Evolutionary conservation across 2,113 vertebrate species (phyloP).

Genomic region (Sisor rabdophorus): DNA sequence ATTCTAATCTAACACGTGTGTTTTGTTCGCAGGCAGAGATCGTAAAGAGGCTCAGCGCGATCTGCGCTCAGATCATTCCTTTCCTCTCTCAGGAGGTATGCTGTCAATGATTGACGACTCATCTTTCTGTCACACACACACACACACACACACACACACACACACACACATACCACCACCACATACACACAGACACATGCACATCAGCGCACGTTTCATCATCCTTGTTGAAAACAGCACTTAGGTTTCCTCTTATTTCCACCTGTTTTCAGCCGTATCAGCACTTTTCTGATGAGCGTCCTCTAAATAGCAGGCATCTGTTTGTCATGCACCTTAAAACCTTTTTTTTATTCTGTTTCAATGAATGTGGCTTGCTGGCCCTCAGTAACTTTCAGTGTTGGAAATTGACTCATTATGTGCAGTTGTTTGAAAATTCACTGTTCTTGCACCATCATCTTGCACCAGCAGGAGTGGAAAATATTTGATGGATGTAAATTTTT

Average conservation of each 20-base stretch:
- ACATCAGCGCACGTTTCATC: neutral
- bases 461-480: neutral
- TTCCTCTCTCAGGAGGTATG: conserved; percentile 93
- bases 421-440: conserved; percentile 1
- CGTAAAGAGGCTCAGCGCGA: conserved; percentile 87
- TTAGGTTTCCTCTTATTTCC: conserved; percentile 17
- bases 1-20: neutral
- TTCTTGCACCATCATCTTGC: neutral
- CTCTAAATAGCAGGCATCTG: conserved; percentile 8
- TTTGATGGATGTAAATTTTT: neutral
- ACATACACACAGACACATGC: conserved; percentile 38
- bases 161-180: conserved; percentile 6
- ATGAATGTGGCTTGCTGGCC: neutral
- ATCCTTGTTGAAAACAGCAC: conserved; percentile 19
- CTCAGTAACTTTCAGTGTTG: neutral
- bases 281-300: conserved; percentile 7
- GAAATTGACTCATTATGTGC: conserved; percentile 7
- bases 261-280: conserved; percentile 9
- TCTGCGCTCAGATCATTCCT: conserved; percentile 89
- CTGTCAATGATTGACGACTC: conserved; percentile 34
- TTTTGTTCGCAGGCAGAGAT: conserved; percentile 80
- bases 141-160: neutral
- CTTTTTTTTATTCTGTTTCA: too few relatives aligned
- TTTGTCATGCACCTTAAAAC: conserved; percentile 12
- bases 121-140: conserved; percentile 25